phyloP scores from a whole-genome alignment of 2,888 invertebrate species.

The Macaria liturata region DNA sequence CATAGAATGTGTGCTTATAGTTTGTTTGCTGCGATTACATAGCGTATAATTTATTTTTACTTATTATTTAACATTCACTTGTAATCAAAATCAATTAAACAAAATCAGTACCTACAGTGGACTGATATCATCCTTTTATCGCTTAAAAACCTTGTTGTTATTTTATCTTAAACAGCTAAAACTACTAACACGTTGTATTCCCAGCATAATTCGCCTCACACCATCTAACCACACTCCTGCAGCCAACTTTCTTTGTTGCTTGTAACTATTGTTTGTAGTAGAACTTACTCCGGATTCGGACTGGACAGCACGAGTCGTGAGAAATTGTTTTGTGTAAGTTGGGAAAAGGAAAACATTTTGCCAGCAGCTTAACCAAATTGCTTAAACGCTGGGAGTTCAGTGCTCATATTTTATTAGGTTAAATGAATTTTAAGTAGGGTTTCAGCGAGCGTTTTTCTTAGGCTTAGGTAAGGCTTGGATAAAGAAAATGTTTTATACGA shows the following conservation, averaged over 20 bases:
- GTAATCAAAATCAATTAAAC: too few species aligned
- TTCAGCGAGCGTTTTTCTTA: too few species aligned
- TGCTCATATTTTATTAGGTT: constrained; percentile 61
- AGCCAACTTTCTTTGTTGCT: constrained; percentile 74
- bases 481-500: too few species aligned
- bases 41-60: too few species aligned
- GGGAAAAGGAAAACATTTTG: constrained; percentile 77
- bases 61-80: too few species aligned
- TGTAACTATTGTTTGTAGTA: constrained; percentile 74
- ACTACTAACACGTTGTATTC: neutral
- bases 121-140: too few species aligned
- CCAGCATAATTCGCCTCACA: constrained; percentile 49
- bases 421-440: constrained; percentile 59
- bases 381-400: constrained; percentile 56
- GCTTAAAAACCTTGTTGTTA: too few species aligned
- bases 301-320: constrained; percentile 69
- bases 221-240: constrained; percentile 55
- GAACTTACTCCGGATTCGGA: constrained; percentile 71
- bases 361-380: constrained; percentile 75
- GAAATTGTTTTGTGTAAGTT: constrained; percentile 79
- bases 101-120: too few species aligned
- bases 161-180: too few species aligned
- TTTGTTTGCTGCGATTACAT: too few species aligned
- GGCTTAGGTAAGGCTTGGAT: too few species aligned
- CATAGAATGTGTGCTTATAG: too few species aligned